phyloP scores from a whole-genome alignment of 1,140 invertebrate genomes.

The Luehdorfia chinensis region DNA sequence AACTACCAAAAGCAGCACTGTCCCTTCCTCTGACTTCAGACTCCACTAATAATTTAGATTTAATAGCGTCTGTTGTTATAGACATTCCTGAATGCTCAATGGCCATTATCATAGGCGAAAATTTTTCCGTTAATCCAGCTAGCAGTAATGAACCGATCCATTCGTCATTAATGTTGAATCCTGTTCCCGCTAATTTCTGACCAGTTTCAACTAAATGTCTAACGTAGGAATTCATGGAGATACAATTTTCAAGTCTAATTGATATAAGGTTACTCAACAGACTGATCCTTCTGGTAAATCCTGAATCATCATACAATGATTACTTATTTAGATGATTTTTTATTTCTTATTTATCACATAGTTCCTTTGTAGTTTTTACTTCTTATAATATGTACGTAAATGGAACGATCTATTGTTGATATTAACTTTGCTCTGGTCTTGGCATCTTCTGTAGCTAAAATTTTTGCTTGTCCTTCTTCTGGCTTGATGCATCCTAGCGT shows the following conservation, averaged over 20 bases:
- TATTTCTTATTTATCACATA: too few species aligned
- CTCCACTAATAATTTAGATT: too few species aligned
- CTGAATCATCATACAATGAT: conserved; percentile 18
- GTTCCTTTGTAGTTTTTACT: too few species aligned
- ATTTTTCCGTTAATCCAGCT: conserved; percentile 44
- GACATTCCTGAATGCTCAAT: conserved; percentile 15
- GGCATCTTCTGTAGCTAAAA: neutral
- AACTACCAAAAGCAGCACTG: too few species aligned
- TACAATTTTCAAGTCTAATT: conserved; percentile 20
- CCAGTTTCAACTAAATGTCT: conserved; percentile 24
- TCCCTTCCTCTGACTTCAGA: too few species aligned
- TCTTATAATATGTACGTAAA: too few species aligned
- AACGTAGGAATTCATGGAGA: conserved; percentile 25
- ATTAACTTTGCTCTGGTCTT: neutral
- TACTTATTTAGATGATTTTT: too few species aligned
- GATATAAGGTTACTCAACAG: conserved; percentile 17
- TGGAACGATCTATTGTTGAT: neutral
- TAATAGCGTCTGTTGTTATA: conserved; percentile 30
- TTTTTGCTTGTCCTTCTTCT: neutral
- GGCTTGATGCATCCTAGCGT: neutral
- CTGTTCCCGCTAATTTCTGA: conserved; percentile 30
- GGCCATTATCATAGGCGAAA: conserved; percentile 49
- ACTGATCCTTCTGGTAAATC: conserved; percentile 15
- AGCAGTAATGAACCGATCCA: conserved; percentile 45
- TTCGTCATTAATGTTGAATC: conserved; percentile 25